Conservation (phyloP, 1,140 invertebrate genomes). For the Leptinotarsa defecta region DNA sequence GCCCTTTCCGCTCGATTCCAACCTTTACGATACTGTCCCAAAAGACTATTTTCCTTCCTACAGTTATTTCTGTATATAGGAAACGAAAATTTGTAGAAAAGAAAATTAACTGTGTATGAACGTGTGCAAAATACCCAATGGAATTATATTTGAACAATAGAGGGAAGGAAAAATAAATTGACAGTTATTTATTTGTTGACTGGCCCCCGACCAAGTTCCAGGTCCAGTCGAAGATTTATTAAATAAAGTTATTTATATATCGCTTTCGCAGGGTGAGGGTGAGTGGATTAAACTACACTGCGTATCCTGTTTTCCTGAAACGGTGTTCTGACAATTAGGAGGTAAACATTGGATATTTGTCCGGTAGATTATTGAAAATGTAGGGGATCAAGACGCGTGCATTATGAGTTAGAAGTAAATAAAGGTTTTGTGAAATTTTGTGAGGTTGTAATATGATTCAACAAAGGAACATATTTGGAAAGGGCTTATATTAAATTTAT, state of each 20-base stretch:
- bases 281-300: background rate
- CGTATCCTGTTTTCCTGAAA: conserved; percentile 1
- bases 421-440: background rate
- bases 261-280: too few species aligned
- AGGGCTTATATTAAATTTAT: background rate
- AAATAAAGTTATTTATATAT: conserved; percentile 29
- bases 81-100: conserved; percentile 33
- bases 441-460: background rate
- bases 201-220: background rate
- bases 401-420: background rate
- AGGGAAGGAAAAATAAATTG: conserved; percentile 26
- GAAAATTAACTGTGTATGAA: conserved; percentile 36
- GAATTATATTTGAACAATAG: conserved; percentile 25
- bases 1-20: conserved; percentile 1
- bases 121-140: conserved; percentile 28
- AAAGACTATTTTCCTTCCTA: background rate
- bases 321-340: conserved; percentile 16
- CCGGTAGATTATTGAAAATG: background rate
- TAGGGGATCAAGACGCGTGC: background rate
- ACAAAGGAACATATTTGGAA: background rate
- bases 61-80: background rate
- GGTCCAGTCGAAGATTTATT: conserved; percentile 20
- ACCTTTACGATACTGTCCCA: background rate
- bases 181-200: conserved; percentile 28
- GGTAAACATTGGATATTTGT: conserved; percentile 3